Base-by-base conservation (phyloP, 1,140 invertebrate species). In the Micrasema minimum region DNA sequence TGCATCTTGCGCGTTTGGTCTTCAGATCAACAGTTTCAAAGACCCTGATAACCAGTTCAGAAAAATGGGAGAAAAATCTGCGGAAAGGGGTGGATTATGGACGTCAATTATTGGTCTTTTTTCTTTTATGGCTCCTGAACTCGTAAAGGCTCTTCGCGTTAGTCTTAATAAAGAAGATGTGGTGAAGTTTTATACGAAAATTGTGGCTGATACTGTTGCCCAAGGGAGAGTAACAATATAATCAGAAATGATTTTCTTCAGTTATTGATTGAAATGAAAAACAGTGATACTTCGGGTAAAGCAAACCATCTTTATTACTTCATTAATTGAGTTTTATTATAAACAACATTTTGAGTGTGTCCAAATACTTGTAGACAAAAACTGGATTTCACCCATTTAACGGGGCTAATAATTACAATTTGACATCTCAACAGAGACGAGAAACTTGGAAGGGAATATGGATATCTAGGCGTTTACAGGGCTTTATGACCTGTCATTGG, bases 241-340 rank as follows among this genome's bases (percentile, higher is more conserved):
- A 81, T 78, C n/a, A 80, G 87, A 35, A 83, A 87, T 66, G 89
- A 90, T 76, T 89, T 88, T 69, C 80, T 90, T 76, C 87, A 89
- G 75, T 77, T 88, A 0, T 76, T 90, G 26, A 85, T 89, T 12
- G 85, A 90, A 18, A 75, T 90, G 48, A 87, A 83, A 71, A 79
- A 85, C n/a, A n/a, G n/a, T n/a, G n/a, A n/a, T n/a, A n/a, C n/a
- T n/a, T n/a, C n/a, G n/a, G n/a, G n/a, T n/a, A n/a, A n/a, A n/a
- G n/a, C n/a, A n/a, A n/a, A n/a, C n/a, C n/a, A n/a, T n/a, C n/a
- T n/a, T n/a, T n/a, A n/a, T n/a, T n/a, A n/a, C n/a, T n/a, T n/a
- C n/a, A n/a, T n/a, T n/a, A n/a, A n/a, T n/a, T n/a, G n/a, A n/a
- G n/a, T n/a, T n/a, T n/a, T n/a, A n/a, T n/a, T n/a, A n/a, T n/a